phyloP scores from a whole-genome alignment of 2,797 vertebrate species.

The Florisuga fusca region DNA sequence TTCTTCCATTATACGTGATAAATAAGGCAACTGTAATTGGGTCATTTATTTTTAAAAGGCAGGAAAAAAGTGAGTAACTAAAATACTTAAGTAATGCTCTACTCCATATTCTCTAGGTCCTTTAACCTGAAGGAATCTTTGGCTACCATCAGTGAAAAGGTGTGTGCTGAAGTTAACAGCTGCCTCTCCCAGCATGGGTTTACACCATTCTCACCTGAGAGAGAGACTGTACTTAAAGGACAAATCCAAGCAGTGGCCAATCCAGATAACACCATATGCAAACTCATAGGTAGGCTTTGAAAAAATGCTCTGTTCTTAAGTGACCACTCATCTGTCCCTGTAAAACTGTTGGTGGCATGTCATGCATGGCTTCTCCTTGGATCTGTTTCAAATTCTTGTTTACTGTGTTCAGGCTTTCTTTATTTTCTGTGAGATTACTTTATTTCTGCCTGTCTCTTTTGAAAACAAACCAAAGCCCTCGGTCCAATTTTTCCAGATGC shows the following conservation, averaged over 20 bases:
- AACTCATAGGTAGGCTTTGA: conserved; percentile 87
- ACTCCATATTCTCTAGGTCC: conserved; percentile 73
- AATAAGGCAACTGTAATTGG: not conserved
- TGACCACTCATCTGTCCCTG: not conserved
- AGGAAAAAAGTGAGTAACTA: not conserved
- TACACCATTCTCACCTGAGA: conserved; percentile 80
- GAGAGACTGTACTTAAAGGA: conserved; percentile 85
- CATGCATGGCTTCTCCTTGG: not conserved
- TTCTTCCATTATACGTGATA: not conserved
- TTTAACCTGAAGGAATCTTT: conserved; percentile 86
- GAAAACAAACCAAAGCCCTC: not conserved
- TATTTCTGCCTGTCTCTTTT: not conserved
- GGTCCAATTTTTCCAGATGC: conserved; percentile 80
- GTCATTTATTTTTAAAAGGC: not conserved
- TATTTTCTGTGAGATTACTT: rapidly evolving
- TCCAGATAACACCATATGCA: conserved; percentile 87
- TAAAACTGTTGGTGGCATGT: not conserved
- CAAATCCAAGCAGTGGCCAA: conserved; percentile 86
- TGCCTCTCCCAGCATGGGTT: conserved; percentile 88
- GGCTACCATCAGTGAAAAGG: conserved; percentile 85
- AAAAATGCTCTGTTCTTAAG: not conserved
- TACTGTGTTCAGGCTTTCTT: not conserved
- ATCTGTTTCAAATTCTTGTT: not conserved
- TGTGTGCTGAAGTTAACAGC: conserved; percentile 88
- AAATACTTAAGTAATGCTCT: not conserved